phyloP scores from a whole-genome alignment of 1,140 invertebrate genomes.

The Druon quercuslanigerum region DNA sequence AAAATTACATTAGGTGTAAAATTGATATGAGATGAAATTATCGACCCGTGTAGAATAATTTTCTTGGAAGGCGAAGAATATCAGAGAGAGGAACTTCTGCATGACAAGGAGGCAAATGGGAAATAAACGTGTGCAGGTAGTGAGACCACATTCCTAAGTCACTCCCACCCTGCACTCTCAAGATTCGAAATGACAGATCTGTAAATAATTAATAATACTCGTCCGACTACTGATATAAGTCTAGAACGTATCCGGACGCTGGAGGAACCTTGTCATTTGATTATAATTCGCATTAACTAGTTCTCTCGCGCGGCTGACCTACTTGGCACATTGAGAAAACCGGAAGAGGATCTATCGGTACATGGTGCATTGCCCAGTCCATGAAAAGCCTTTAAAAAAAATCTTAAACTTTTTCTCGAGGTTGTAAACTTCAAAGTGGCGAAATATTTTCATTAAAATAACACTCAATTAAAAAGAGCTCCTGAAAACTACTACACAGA shows the following conservation, averaged over 20 bases:
- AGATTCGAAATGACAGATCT: conserved; percentile 57
- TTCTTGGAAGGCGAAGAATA: conserved; percentile 21
- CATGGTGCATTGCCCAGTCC: conserved; percentile 18
- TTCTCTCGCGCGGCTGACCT: conserved; percentile 56
- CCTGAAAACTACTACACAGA: no score
- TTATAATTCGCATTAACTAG: conserved; percentile 55
- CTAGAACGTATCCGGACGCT: conserved; percentile 30
- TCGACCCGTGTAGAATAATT: not conserved
- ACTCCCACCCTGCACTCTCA: conserved; percentile 63
- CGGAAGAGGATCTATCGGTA: conserved; percentile 51
- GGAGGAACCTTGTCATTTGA: conserved; percentile 42
- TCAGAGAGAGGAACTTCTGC: conserved; percentile 18
- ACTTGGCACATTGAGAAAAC: conserved; percentile 56
- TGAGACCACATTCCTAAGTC: conserved; percentile 67
- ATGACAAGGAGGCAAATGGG: conserved; percentile 39
- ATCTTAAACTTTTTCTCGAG: not conserved
- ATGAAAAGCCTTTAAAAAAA: conserved; percentile 8
- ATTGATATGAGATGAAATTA: not conserved
- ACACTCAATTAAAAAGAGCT: not conserved
- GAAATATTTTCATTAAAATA: not conserved
- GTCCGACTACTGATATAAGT: conserved; percentile 17
- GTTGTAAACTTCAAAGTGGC: not conserved
- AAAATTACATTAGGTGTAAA: not conserved
- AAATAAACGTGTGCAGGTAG: conserved; percentile 51
- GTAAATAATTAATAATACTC: conserved; percentile 53